Evolutionary conservation across 2,113 vertebrate genomes (phyloP).

Genomic region (Rhabdornis inornatus): DNA sequence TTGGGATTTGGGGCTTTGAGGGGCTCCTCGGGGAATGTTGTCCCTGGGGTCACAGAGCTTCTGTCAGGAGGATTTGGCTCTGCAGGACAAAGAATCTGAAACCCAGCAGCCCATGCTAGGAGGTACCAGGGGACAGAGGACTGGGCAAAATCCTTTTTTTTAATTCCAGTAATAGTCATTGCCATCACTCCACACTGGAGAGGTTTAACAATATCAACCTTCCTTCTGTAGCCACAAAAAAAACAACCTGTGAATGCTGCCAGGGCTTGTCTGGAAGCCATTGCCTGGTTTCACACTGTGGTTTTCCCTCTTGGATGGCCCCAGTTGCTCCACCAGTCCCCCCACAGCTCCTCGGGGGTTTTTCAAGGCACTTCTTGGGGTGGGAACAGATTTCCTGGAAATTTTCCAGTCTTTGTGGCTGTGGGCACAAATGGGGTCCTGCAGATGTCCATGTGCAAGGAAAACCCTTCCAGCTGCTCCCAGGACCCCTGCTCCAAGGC

Average conservation of each 20-base stretch:
- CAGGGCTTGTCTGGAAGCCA: background rate
- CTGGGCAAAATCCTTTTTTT: background rate
- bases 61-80: background rate
- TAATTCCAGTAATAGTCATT: background rate
- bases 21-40: background rate
- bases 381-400: background rate
- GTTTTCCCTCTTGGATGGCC: background rate
- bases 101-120: background rate
- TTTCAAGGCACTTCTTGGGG: background rate
- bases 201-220: background rate
- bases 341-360: rapidly evolving
- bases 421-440: background rate
- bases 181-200: background rate
- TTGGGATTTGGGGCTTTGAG: background rate
- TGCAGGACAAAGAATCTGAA: background rate
- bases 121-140: background rate
- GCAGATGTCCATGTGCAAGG: background rate
- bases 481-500: background rate
- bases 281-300: background rate
- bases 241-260: background rate
- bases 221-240: background rate
- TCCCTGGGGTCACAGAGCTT: background rate
- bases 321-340: background rate
- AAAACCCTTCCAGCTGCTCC: background rate
- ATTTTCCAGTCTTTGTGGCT: background rate